Conservation (phyloP, 2,888 invertebrate genomes). For the Poecilobothrus nobilitatus region DNA sequence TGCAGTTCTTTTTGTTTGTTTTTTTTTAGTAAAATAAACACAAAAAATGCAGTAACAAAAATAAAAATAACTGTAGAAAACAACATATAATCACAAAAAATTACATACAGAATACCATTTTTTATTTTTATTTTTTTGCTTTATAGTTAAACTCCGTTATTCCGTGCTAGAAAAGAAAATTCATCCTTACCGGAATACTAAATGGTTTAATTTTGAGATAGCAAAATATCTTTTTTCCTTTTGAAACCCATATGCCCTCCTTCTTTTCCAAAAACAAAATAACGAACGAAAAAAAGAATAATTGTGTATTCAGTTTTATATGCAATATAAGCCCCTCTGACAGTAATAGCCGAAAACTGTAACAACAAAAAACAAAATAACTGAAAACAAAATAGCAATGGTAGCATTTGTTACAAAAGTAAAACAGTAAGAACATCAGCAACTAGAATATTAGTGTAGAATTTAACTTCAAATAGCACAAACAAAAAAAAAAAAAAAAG, state of each 20-base stretch:
- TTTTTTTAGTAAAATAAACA: too few relatives aligned
- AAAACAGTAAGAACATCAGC: neutral
- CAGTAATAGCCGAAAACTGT: neutral
- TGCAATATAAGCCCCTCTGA: neutral
- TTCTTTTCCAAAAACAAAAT: neutral
- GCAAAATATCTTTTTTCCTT: neutral
- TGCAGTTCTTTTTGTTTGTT: too few relatives aligned
- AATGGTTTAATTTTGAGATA: neutral
- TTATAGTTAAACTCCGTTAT: too few relatives aligned
- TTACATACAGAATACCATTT: too few relatives aligned
- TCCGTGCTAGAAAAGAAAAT: neutral
- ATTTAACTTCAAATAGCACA: neutral
- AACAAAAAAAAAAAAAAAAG: neutral
- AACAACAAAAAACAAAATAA: neutral
- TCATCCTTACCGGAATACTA: conserved; percentile 1
- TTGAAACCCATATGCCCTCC: neutral
- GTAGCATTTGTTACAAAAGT: neutral
- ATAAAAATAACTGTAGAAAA: too few relatives aligned
- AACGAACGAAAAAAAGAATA: neutral
- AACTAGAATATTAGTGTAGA: neutral
- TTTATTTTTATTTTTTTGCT: too few relatives aligned
- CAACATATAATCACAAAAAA: too few relatives aligned
- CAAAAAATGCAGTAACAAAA: too few relatives aligned
- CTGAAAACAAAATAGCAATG: neutral
- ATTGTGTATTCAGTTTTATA: neutral